Evolutionary conservation across 2,113 vertebrate species (phyloP).

Genomic region (Esox niger): DNA sequence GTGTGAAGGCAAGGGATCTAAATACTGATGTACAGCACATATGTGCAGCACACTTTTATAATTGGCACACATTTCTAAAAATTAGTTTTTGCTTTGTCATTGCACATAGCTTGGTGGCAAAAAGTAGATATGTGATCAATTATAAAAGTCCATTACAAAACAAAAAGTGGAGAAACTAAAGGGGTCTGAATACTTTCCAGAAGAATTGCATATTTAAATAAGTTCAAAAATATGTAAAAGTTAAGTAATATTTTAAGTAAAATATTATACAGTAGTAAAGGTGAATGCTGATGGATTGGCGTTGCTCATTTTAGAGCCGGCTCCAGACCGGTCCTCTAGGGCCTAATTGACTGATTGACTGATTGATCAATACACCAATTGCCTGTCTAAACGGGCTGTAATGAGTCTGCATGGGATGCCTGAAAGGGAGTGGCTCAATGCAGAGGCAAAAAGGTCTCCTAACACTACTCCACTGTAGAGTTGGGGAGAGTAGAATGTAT

Average conservation of each 20-base stretch:
- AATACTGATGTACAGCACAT: too few relatives aligned
- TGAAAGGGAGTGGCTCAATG: not conserved
- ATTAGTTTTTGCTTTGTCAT: too few relatives aligned
- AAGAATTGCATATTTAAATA: too few relatives aligned
- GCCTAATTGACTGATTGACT: slow-evolving; percentile 47
- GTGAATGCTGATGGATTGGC: slow-evolving; percentile 25
- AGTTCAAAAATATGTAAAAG: too few relatives aligned
- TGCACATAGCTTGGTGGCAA: too few relatives aligned
- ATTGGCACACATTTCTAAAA: too few relatives aligned
- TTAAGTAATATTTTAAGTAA: not conserved
- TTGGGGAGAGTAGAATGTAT: not conserved
- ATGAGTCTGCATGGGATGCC: slow-evolving; percentile 25
- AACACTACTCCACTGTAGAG: not conserved
- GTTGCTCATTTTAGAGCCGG: slow-evolving; percentile 16
- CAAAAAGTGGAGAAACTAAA: too few relatives aligned
- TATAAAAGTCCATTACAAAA: too few relatives aligned
- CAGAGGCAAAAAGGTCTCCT: not conserved
- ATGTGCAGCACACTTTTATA: too few relatives aligned
- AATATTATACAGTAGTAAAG: slow-evolving; percentile 19
- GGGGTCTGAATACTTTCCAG: too few relatives aligned
- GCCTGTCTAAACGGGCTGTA: slow-evolving; percentile 36
- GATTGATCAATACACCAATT: slow-evolving; percentile 35
- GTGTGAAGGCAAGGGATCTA: too few relatives aligned
- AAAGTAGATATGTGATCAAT: too few relatives aligned
- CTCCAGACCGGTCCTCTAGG: slow-evolving; percentile 22